Percentiles rank a stretch among this genome's conserved stretches.
phyloP scores from a whole-genome alignment of 2,888 invertebrate species.

The Pterostichus madidus region DNA sequence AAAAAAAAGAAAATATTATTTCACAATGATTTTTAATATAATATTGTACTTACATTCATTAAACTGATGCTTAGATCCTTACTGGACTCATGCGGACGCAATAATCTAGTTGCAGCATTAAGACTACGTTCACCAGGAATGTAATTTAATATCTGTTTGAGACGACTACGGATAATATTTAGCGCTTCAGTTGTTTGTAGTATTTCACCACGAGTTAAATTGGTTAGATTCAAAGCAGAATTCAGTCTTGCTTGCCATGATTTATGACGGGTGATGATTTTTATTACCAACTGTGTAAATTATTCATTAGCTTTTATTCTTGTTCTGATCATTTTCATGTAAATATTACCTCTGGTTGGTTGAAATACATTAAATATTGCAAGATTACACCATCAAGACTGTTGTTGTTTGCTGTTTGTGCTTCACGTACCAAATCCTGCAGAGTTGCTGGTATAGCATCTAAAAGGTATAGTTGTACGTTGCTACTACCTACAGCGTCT shows the following conservation, averaged over 20 bases:
- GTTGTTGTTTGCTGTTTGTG: slow-evolving; percentile 72
- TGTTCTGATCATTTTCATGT: too few species aligned
- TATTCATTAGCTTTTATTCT: not conserved
- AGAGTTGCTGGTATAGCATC: slow-evolving; percentile 88
- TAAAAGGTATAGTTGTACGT: slow-evolving; percentile 85
- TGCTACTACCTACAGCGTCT: slow-evolving; percentile 79
- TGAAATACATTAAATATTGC: slow-evolving; percentile 79
- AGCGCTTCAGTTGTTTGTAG: slow-evolving; percentile 5
- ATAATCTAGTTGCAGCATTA: slow-evolving; percentile 12
- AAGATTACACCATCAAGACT: slow-evolving; percentile 78
- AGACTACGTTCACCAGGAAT: not conserved
- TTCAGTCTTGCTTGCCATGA: slow-evolving; percentile 11
- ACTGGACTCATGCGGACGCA: slow-evolving; percentile 15
- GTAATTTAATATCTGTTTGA: slow-evolving; percentile 11
- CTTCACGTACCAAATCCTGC: slow-evolving; percentile 77
- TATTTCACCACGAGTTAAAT: slow-evolving; percentile 2
- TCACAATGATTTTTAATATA: not conserved
- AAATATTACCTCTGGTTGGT: slow-evolving; percentile 72
- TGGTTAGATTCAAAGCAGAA: not conserved
- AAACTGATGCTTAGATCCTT: slow-evolving; percentile 30
- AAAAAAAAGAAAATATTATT: slow-evolving; percentile 74
- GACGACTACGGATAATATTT: not conserved
- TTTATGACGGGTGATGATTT: not conserved
- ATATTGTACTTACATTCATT: not conserved
- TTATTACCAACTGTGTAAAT: not conserved